A percentile compares a stretch with the other conserved stretches of the same genome.
These are phyloP conservation scores for Ambastaia sidthimunki DNA, from an alignment of 2,797 vertebrate species.

Conservation along the genomic window DNA sequence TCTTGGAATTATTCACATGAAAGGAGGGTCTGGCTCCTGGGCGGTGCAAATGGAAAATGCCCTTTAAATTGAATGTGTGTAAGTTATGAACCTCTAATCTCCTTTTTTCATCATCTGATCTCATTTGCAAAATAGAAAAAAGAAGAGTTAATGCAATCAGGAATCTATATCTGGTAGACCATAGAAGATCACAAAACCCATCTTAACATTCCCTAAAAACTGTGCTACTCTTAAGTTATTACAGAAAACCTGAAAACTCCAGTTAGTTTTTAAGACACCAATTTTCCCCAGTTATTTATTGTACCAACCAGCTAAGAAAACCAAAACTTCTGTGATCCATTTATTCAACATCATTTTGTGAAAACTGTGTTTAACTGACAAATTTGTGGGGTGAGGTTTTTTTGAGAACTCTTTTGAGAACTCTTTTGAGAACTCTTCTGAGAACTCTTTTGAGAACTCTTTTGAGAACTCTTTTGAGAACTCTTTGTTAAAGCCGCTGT, in stretches of 20 bases:
- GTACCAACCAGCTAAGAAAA: not conserved
- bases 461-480: too few relatives aligned
- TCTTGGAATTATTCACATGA: slow-evolving; percentile 66
- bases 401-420: too few relatives aligned
- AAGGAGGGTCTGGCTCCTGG: slow-evolving; percentile 40
- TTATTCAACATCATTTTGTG: not conserved
- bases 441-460: too few relatives aligned
- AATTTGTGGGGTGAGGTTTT: not conserved
- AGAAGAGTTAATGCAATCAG: slow-evolving; percentile 14
- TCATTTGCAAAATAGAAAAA: slow-evolving; percentile 26
- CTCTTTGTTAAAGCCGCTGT: too few relatives aligned
- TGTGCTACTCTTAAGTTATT: not conserved
- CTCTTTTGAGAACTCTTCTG: too few relatives aligned
- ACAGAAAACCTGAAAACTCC: too few relatives aligned
- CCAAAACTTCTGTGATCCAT: not conserved
- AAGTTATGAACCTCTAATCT: slow-evolving; percentile 43
- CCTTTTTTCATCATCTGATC: slow-evolving; percentile 32
- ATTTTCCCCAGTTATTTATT: not conserved
- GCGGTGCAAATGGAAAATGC: slow-evolving; percentile 66
- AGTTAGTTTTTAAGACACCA: too few relatives aligned
- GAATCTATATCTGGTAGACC: not conserved
- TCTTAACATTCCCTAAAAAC: not conserved
- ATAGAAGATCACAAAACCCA: not conserved
- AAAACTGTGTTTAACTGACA: not conserved
- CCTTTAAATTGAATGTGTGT: slow-evolving; percentile 67